Evolutionary conservation across 2,113 vertebrate genomes (phyloP).

Genomic region (Patagioenas fasciata): DNA sequence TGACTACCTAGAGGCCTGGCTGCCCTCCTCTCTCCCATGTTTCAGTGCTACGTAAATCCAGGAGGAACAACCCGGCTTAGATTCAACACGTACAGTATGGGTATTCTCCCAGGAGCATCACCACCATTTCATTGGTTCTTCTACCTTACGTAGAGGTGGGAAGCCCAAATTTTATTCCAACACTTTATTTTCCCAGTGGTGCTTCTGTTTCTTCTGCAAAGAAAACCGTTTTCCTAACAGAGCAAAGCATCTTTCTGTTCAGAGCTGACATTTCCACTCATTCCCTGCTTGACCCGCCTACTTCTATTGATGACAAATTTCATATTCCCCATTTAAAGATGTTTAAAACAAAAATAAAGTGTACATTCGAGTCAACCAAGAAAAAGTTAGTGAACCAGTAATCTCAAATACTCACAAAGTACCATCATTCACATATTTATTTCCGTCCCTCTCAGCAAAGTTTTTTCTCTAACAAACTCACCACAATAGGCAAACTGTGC

Average conservation of each 20-base stretch:
- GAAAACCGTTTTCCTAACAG: neutral
- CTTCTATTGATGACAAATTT: neutral
- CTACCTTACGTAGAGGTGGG: neutral
- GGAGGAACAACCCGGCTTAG: neutral
- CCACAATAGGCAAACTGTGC: neutral
- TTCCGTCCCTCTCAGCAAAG: neutral
- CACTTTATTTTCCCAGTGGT: neutral
- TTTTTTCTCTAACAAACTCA: neutral
- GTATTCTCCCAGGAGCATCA: neutral
- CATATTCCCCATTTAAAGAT: neutral
- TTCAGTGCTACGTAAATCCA: neutral
- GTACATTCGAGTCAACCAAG: neutral
- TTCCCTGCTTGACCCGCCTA: neutral
- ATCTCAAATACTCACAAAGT: neutral
- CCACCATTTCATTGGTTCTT: neutral
- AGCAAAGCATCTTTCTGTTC: neutral
- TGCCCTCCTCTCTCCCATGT: neutral
- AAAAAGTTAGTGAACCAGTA: neutral
- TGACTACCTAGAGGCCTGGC: neutral
- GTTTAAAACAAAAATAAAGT: neutral
- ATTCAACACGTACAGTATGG: neutral
- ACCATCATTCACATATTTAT: neutral
- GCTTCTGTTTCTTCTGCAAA: neutral
- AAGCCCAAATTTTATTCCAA: neutral
- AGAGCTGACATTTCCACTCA: neutral